phyloP scores from a whole-genome alignment of 1,140 invertebrate species.

The Leptonema lineaticorne region DNA sequence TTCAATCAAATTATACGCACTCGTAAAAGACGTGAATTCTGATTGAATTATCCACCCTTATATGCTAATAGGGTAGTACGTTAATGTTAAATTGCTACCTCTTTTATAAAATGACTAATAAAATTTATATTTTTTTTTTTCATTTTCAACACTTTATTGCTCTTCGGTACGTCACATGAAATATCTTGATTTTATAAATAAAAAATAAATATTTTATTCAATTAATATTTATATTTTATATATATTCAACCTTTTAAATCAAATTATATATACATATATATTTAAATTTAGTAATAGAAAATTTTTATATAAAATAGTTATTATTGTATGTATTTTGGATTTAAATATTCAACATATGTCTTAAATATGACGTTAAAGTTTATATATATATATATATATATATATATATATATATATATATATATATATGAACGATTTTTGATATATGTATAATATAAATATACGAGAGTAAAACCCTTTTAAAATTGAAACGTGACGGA shows the following conservation, averaged over 20 bases:
- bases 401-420: background rate
- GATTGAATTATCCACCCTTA: no score
- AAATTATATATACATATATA: no score
- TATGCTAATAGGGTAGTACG: no score
- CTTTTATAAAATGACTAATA: background rate
- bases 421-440: no score
- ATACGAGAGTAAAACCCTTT: background rate
- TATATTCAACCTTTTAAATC: no score
- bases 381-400: background rate
- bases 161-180: no score
- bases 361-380: background rate
- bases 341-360: background rate
- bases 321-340: background rate
- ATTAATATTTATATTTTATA: no score
- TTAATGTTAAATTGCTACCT: background rate
- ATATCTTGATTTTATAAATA: no score
- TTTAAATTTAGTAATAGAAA: no score
- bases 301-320: no score
- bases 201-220: no score
- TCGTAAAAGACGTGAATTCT: background rate
- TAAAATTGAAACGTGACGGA: background rate
- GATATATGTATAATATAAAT: no score
- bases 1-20: background rate
- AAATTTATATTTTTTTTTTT: background rate
- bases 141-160: background rate